Base-by-base conservation (phyloP, 2,113 vertebrate genomes). In the Austrofundulus limnaeus region DNA sequence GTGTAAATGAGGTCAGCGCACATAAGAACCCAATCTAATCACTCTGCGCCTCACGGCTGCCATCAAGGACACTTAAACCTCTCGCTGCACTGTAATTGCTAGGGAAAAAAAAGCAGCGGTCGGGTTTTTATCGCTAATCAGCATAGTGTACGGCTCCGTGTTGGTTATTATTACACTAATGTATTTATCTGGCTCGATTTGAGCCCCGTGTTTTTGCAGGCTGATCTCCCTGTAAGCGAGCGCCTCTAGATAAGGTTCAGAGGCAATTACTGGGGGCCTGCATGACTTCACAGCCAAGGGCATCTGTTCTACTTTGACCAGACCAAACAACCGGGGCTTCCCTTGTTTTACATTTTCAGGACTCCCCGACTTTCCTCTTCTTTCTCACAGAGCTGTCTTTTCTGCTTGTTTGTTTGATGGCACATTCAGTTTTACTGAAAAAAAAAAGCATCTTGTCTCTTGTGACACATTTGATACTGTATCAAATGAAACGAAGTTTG, bases 261-360 rank as follows among this genome's bases (percentile, higher is more conserved):
- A 81, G 81, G 86, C 91, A 91, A 91, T 91, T 90, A 91, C 79
- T 77, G 47, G 68, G 69, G 81, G 63, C 39, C 75, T 83, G 85
- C 89, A 81, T 82, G 77, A 85, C 70, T 85, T 80, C 81, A 75
- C 87, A 85, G 79, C 87, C 87, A 90, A 92, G 90, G 91, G 83
- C 89, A 86, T 86, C 86, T 88, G 80, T 75, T 83, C 70, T 66
- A 53, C 65, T 70, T 61, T 72, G 73, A 82, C 80, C 24, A 19
- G 64, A 78, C 61, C 77, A 48, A 77, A 85, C 79, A 80, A 82
- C 78, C 38, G 84, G 83, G 90, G 87, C 71, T 90, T 91, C 88
- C 87, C 86, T 80, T 19, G 37, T 47, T 66, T 69, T 80, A 53
- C 66, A 82, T 86, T 81, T 73, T 57, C 61, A 87, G 82, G 85